phyloP scores from a whole-genome alignment of 2,113 vertebrate genomes.

The Perca fluviatilis region DNA sequence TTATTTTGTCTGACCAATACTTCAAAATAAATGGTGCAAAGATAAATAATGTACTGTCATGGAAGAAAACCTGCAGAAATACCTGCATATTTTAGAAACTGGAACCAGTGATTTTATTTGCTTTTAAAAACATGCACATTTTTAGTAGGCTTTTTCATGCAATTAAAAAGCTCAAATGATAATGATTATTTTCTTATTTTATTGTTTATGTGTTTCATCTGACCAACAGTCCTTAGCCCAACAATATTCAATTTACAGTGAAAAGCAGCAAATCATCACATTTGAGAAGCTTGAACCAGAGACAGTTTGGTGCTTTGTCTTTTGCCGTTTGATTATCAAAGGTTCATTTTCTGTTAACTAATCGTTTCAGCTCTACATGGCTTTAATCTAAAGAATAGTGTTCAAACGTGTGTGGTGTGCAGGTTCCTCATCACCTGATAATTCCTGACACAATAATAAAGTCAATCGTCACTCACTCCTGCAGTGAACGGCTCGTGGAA shows the following conservation, averaged over 20 bases:
- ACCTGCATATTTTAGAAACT: background rate
- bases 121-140: background rate
- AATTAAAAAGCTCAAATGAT: background rate
- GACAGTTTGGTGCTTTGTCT: background rate
- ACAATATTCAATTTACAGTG: background rate
- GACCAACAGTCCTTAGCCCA: background rate
- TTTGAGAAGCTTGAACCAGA: background rate
- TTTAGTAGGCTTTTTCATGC: background rate
- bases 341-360: background rate
- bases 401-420: background rate
- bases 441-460: constrained; percentile 33
- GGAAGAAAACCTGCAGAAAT: background rate
- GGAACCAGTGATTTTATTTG: background rate
- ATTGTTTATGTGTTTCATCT: background rate
- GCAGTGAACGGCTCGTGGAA: constrained; percentile 20
- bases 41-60: background rate
- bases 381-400: background rate
- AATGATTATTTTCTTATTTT: background rate
- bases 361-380: background rate
- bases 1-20: background rate
- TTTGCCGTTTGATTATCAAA: background rate
- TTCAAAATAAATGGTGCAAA: background rate
- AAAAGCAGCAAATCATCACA: background rate
- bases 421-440: constrained; percentile 22
- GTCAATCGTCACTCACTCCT: background rate